Percentiles rank a stretch among this genome's conserved stretches.
phyloP scores from a whole-genome alignment of 2,888 invertebrate species.

The Scaptomyza flava region DNA sequence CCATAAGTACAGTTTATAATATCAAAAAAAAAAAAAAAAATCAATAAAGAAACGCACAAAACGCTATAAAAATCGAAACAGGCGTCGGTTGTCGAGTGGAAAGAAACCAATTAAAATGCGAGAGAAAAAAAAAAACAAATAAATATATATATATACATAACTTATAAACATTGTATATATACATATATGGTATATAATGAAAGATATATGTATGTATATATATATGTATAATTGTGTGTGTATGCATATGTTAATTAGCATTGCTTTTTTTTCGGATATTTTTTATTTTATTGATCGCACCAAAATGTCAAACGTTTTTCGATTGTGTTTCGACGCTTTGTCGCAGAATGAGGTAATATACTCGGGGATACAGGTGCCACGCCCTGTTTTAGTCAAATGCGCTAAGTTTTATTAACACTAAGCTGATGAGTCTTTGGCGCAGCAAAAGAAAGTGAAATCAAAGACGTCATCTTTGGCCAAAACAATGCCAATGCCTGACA shows the following conservation, averaged over 20 bases:
- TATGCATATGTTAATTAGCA: constrained; percentile 75
- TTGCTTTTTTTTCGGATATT: constrained; percentile 59
- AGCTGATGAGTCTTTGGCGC: constrained; percentile 56
- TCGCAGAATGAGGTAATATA: constrained; percentile 72
- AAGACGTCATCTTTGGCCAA: constrained; percentile 37
- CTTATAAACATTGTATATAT: constrained; percentile 19
- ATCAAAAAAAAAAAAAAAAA: constrained; percentile 37
- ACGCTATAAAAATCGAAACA: constrained; percentile 49
- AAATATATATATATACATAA: constrained; percentile 4
- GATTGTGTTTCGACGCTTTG: constrained; percentile 40
- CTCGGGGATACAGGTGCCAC: constrained; percentile 40
- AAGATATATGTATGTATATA: constrained; percentile 40
- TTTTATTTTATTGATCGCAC: constrained; percentile 71
- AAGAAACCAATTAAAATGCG: constrained; percentile 75
- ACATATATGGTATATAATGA: constrained; percentile 39
- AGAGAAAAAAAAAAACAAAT: constrained; percentile 39
- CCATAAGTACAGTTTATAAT: constrained; percentile 74
- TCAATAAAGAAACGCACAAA: constrained; percentile 16
- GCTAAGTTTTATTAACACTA: constrained; percentile 63
- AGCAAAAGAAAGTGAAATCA: constrained; percentile 57
- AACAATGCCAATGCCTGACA: too few relatives aligned
- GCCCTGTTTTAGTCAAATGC: constrained; percentile 48
- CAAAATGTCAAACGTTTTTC: constrained; percentile 78
- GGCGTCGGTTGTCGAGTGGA: constrained; percentile 70
- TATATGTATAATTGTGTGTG: constrained; percentile 18